Percentiles rank a stretch among this genome's conserved stretches.
phyloP scores from a whole-genome alignment of 2,888 invertebrate genomes.

The Proisotoma minuta region DNA sequence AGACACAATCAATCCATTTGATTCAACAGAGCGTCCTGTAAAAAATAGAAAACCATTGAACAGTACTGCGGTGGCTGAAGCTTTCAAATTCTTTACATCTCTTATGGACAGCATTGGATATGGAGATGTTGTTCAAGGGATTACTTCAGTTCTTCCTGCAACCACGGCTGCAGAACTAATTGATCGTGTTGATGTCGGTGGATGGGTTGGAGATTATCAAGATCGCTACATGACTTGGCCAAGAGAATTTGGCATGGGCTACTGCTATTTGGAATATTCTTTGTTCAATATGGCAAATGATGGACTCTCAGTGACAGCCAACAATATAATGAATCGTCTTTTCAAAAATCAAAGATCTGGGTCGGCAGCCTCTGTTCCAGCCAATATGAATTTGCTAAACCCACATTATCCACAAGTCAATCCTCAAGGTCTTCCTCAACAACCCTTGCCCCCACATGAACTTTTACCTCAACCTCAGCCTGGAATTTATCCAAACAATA shows the following conservation, averaged over 20 bases:
- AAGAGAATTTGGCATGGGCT: conserved; percentile 44
- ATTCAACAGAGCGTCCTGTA: conserved; percentile 23
- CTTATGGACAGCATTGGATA: conserved; percentile 40
- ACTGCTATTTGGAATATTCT: conserved; percentile 46
- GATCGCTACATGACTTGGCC: conserved; percentile 41
- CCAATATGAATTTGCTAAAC: conserved; percentile 3
- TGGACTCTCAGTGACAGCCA: conserved; percentile 32
- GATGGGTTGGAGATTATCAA: conserved; percentile 43
- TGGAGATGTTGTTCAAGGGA: conserved; percentile 44
- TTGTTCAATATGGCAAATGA: conserved; percentile 43
- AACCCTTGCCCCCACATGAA: conserved; percentile 12
- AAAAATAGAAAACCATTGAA: conserved; percentile 37
- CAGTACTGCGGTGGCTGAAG: conserved; percentile 43
- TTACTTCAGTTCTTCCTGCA: conserved; percentile 43
- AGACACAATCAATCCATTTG: conserved; percentile 35
- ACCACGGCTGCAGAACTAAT: conserved; percentile 41
- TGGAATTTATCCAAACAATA: conserved; percentile 11
- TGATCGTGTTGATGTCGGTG: conserved; percentile 44
- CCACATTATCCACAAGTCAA: not conserved
- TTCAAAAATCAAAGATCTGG: conserved; percentile 21
- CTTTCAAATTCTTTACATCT: conserved; percentile 41
- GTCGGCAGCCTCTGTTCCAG: not conserved
- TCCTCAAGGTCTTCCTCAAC: conserved; percentile 15
- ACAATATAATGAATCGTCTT: conserved; percentile 33
- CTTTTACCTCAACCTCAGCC: conserved; percentile 3